Evolutionary conservation across 2,113 vertebrate genomes (phyloP).

Genomic region (Pomatorhinus ruficollis): DNA sequence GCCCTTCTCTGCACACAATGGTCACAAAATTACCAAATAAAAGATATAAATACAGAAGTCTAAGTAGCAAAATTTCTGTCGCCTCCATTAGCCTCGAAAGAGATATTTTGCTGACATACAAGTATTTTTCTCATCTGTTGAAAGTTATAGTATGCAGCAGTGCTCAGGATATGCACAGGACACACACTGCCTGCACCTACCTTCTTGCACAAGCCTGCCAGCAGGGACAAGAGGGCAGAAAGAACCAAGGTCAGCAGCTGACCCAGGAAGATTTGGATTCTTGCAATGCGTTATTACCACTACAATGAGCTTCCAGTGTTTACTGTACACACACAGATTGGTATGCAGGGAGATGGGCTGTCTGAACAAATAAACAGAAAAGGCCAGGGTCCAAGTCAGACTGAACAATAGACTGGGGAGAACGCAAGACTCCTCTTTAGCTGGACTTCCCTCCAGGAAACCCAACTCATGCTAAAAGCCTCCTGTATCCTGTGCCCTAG

Average conservation of each 20-base stretch:
- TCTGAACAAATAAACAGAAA: conserved; percentile 45
- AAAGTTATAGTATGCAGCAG: not conserved
- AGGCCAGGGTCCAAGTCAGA: conserved; percentile 17
- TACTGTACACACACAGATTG: conserved; percentile 18
- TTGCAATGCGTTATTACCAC: not conserved
- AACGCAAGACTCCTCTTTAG: conserved; percentile 31
- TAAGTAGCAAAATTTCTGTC: not conserved
- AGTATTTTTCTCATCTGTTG: not conserved
- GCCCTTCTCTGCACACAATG: not conserved
- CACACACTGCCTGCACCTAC: not conserved
- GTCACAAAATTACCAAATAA: not conserved
- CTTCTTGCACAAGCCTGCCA: not conserved
- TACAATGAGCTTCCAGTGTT: conserved; percentile 1
- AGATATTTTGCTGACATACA: not conserved
- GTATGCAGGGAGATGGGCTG: conserved; percentile 35
- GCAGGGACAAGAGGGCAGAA: not conserved
- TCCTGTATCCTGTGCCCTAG: conserved; percentile 64
- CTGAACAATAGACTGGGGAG: conserved; percentile 56
- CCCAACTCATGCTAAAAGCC: conserved; percentile 19
- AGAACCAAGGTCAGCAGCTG: not conserved
- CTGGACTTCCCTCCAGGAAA: conserved; percentile 71
- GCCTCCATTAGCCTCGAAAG: not conserved
- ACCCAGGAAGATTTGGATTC: not conserved
- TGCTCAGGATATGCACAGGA: not conserved
- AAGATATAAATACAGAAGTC: not conserved